Evolutionary conservation across 2,797 vertebrate genomes (phyloP), one percentile per base, ranked within the genome.

Genomic region (Triplophysa yarkandensis): DNA sequence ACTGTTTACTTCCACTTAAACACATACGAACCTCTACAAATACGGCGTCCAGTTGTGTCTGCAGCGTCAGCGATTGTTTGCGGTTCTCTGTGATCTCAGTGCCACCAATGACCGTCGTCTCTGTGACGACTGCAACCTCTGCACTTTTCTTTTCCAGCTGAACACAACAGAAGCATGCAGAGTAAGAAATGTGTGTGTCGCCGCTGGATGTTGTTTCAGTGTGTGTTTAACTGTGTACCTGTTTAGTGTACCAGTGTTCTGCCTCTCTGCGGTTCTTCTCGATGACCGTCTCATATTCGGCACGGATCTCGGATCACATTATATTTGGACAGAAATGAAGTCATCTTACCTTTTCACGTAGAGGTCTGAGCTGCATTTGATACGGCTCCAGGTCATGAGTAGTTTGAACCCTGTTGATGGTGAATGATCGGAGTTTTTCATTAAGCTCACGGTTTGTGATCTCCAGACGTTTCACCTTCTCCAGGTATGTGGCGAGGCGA

Each of bases 381-480:
- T 89, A 92, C 0, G 80, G 71, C 81, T 93, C 88, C 58, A 63
- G 84, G 52, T 86, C 8, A 1, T 9, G 17, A 0, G 82, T 81
- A 10, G 83, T 83, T 25, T 58, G 58, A 27, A 92, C 36, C 62
- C 65, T 62, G 54, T 69, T 70, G 28, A 52, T 0, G 11, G 63
- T 90, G 89, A 93, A 93, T 0, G 82, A 78, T 44, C 89, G 88
- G 81, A 94, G 93, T 75, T 90, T 85, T 0, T 81, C 81, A 76
- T 84, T 85, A 14, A 88, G 77, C 16, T 81, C 57, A 0, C 6
- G 44, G 78, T 88, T 86, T 3, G 67, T 76, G 2, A 25, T 46
- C 73, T 88, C 84, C 74, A 88, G 82, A 9, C 65, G 70, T 2
- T 81, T 82, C 32, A 88, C 86, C 46, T 86, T 82, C 2, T 79